Evolutionary conservation across 2,113 vertebrate species (phyloP), one percentile per base, ranked within the genome.

Genomic region (Atrichornis clamosus): DNA sequence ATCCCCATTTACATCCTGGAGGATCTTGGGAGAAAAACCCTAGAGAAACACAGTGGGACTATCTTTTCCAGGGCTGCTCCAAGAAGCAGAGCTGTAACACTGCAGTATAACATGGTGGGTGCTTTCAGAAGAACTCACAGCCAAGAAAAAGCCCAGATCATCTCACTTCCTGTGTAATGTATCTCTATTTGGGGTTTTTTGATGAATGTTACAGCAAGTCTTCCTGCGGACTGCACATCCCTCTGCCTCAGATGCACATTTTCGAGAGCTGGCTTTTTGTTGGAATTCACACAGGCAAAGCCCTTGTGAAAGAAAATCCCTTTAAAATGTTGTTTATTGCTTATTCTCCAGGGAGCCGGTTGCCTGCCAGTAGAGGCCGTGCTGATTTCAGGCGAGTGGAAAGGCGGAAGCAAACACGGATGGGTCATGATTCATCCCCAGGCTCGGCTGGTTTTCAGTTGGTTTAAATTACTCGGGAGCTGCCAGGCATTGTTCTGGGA

Each of bases 401-500:
- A 80, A 79, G 86, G 73, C 60, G 50, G 87, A 49, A 78, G 64
- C 87, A 24, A 41, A 75, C n/a, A 9, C 1, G 47, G 93, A 42
- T 35, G 58, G 84, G 39, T 10, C 73, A 5, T 91, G 87, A 87
- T 91, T 95, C 96, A 82, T 78, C n/a, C 23, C n/a, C 74, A 10
- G 58, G 62, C 87, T 41, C 9, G 33, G 56, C 92, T 87, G 70
- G 70, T 65, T 96, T 94, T 80, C 75, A 93, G 94, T 58, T 9
- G 27, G 22, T 49, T 82, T 68, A 7, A 79, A 84, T 93, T 37
- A n/a, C 88, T 93, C 10, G 17, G 37, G 41, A 65, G 89, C 82
- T 93, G 95, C 94, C 95, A 93, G 74, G 55, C 90, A 91, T 96
- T 93, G 96, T 96, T 95, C 92, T 94, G 7, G 1, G 84, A 67